A percentile compares a stretch with the other conserved stretches of the same genome.
Evolutionary conservation across 2,113 vertebrate species (phyloP).

Genomic region (Corythornis vintsioides): DNA sequence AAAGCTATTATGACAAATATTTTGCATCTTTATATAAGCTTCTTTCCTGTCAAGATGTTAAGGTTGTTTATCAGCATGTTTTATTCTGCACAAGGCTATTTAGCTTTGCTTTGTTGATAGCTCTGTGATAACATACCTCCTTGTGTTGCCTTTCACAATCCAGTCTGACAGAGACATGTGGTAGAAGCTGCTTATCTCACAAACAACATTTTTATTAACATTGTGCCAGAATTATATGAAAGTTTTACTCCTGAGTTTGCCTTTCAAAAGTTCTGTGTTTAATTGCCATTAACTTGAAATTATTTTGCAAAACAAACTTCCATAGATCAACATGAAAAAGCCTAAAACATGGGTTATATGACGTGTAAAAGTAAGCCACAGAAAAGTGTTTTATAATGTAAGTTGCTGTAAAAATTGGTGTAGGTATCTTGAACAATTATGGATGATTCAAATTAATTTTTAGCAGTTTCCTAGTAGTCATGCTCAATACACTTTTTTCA

Average conservation of each 20-base stretch:
- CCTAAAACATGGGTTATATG: not conserved
- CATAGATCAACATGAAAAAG: not conserved
- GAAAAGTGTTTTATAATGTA: not conserved
- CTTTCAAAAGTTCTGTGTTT: not conserved
- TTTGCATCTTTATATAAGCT: not conserved
- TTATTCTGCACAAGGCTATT: not conserved
- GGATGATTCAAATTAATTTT: not conserved
- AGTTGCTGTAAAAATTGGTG: not conserved
- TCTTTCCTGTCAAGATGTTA: not conserved
- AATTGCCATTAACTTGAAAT: not conserved
- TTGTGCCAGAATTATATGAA: not conserved
- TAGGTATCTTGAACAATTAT: not conserved
- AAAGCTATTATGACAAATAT: not conserved
- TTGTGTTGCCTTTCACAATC: not conserved
- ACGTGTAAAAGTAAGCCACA: not conserved
- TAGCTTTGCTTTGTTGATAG: not conserved
- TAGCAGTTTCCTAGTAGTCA: not conserved
- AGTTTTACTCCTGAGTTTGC: not conserved
- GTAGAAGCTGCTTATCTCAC: not conserved
- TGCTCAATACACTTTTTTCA: not conserved
- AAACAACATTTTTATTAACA: not conserved
- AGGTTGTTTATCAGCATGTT: not conserved
- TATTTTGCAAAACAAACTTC: not conserved
- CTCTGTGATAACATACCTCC: not conserved
- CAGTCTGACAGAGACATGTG: not conserved